phyloP scores from a whole-genome alignment of 2,797 vertebrate species.

The Tragelaphus oryx region DNA sequence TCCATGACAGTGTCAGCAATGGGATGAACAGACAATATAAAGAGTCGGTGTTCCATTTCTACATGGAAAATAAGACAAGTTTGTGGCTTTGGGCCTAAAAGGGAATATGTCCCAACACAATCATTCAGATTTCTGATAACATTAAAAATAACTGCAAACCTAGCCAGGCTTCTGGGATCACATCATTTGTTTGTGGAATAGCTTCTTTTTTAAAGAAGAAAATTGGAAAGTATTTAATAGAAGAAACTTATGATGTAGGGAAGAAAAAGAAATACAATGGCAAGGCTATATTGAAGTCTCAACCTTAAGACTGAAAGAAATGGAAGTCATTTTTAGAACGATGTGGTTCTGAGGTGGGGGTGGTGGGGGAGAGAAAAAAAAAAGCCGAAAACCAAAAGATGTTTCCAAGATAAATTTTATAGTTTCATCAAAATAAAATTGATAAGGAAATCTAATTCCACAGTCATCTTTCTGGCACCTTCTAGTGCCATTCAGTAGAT shows the following conservation, averaged over 20 bases:
- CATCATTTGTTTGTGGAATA: not conserved
- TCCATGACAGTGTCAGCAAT: not conserved
- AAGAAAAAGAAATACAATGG: not conserved
- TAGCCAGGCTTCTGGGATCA: not conserved
- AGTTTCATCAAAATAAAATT: not conserved
- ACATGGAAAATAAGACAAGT: not conserved
- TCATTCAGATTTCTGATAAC: not conserved
- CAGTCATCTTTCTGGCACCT: not conserved
- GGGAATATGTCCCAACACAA: not conserved
- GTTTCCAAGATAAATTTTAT: not conserved
- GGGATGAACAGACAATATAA: not conserved
- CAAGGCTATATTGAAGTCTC: not conserved
- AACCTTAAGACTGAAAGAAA: not conserved
- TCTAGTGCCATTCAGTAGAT: not conserved
- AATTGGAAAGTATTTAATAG: not conserved
- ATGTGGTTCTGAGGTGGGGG: not conserved
- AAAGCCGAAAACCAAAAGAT: not conserved
- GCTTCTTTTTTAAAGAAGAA: not conserved
- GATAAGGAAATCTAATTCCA: not conserved
- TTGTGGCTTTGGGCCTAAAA: not conserved
- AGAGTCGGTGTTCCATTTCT: not conserved
- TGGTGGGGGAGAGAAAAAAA: accelerated
- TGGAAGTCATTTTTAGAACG: not conserved
- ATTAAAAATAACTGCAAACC: not conserved
- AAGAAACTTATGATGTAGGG: not conserved